Conservation (phyloP, 2,113 vertebrate species). For the Capreolus pygargus region DNA sequence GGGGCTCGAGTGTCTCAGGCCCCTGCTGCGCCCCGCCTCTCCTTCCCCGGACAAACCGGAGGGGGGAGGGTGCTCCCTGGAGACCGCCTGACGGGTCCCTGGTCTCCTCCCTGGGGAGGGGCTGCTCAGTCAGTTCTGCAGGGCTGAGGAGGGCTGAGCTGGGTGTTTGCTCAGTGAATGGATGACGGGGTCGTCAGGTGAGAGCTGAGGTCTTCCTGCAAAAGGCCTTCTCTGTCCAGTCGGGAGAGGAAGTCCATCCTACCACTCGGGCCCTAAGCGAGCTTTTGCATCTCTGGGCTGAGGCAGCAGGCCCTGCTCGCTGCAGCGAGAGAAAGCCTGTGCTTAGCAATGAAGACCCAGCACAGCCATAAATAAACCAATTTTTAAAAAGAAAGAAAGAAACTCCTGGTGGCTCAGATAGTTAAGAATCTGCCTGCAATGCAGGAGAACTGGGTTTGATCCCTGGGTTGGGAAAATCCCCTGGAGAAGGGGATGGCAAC, state of each 20-base stretch:
- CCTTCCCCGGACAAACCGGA: not conserved
- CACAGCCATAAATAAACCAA: not conserved
- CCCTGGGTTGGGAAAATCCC: not conserved
- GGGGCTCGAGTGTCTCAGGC: not conserved
- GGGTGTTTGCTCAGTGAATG: not conserved
- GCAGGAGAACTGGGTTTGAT: not conserved
- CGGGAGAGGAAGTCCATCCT: not conserved
- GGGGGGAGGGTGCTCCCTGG: not conserved
- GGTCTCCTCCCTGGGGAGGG: too few relatives aligned
- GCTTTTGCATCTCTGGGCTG: not conserved
- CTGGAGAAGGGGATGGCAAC: not conserved
- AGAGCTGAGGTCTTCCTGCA: not conserved
- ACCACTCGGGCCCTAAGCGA: fast-evolving
- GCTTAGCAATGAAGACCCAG: not conserved
- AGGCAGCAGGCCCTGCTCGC: not conserved
- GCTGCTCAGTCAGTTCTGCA: not conserved
- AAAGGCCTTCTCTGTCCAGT: not conserved
- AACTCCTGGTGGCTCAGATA: not conserved
- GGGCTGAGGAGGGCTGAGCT: not conserved
- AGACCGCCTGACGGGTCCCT: not conserved
- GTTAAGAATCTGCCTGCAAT: not conserved
- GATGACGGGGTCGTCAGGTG: not conserved
- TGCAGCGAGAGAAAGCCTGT: not conserved
- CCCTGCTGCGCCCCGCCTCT: not conserved
- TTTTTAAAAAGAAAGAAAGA: not conserved